Base-by-base conservation (phyloP, 2,888 invertebrate genomes). In the Thelaira solivaga region DNA sequence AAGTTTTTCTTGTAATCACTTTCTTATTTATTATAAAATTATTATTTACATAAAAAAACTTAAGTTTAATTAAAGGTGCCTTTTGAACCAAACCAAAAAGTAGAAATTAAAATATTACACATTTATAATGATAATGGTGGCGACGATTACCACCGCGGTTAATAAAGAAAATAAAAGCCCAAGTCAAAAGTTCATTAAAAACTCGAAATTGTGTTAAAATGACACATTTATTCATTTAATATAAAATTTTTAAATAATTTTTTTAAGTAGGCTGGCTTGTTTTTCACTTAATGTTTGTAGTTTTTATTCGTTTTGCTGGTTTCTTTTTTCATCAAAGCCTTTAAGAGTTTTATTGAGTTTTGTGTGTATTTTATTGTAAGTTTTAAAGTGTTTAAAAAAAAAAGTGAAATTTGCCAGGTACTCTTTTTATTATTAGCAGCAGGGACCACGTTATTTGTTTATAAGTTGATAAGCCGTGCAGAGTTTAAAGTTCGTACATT, bases 221-320 rank as follows among this genome's bases (percentile, higher is more conserved):
- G 55, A 76, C 76, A 76, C 61, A 76, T 59, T 65, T 76, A 2
- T 57, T 57, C 26, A 69, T 69, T 59, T 59, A 26, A 49, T 72
- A 36, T 31, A 31, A 11, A 65, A 51, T 49, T 76, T 53, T 55
- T 45, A 61, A 6, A 24, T 26, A 11, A 5, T 29, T 13, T 22
- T 43, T 43, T 7, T 67, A n/a, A n/a, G n/a, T n/a, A n/a, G n/a
- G n/a, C n/a, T n/a, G n/a, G n/a, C n/a, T n/a, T n/a, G n/a, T n/a
- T n/a, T 36, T 55, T 13, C 1, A 7, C 11, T 47, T 36, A 57
- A 26, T 39, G n/a, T 2, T n/a, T 24, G 6, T 6, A 47, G 26
- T 20, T 18, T 47, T 39, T 26, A 20, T 13, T 11, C 18, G 34
- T 18, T 31, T 26, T 57, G 13, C 16, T 10, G 11, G 7, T 7